Base-by-base conservation (phyloP, 2,888 invertebrate species). In the Hoplodrina blanda region DNA sequence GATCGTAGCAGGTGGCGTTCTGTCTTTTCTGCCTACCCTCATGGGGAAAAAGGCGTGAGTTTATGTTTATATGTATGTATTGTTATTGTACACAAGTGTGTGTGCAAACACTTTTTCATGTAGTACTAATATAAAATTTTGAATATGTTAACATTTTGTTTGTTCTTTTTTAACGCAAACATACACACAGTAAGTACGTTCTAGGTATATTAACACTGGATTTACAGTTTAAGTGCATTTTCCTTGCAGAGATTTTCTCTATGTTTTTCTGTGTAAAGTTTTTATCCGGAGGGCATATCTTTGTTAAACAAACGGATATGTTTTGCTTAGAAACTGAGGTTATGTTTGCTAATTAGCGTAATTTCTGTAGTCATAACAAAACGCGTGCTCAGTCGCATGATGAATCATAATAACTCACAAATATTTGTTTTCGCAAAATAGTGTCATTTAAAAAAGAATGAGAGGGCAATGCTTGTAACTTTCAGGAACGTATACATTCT, bases 251-350 rank as follows among this genome's bases (percentile, higher is more conserved):
- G 4, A 41, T 25, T 57, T 46, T 49, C 50, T 50, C n/a, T 55
- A 11, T 60, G 13, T 73, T 55, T 60, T 17, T 25, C 4, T 41
- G 33, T 52, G 20, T 30, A 30, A 56, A 25, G 13, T 68, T 73
- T 73, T 59, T 59, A 41, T 63, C 69, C 63, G 53, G 69, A 50
- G 62, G 57, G 73, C 55, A 67, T 46, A 55, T 67, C 73, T 60
- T 73, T 73, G 60, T 61, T 44, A 46, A 46, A 46, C 17, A 46
- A 46, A 60, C 44, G 13, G 37, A 60, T 13, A 49, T 73, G 44
- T 52, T 66, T 60, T 60, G 60, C 44, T 73, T 46, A 73, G 73
- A 67, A 73, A 44, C 49, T 19, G 53, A 72, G 13, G n/a, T 19
- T 25, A 25, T 33, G 4, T 60, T 60, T 60, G 59, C 54, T 67